phyloP scores from a whole-genome alignment of 2,888 invertebrate genomes.

The Meta bourneti region DNA sequence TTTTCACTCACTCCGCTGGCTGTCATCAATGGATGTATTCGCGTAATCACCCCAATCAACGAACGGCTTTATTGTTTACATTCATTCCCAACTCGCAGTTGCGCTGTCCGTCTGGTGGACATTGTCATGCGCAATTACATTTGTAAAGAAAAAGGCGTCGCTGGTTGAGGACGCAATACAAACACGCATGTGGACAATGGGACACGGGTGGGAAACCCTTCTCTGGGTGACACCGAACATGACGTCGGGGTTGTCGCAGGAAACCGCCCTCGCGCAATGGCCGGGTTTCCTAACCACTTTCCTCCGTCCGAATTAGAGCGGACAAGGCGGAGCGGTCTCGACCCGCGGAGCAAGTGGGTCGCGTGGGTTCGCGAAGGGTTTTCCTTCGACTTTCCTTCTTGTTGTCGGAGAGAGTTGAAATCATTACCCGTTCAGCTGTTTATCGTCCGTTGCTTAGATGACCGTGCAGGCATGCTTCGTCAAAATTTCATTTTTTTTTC shows the following conservation, averaged over 20 bases:
- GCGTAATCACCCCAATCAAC: no score
- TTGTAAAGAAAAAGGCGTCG: conserved; percentile 7
- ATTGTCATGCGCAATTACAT: neutral
- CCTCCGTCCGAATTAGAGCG: conserved; percentile 41
- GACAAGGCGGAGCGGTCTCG: conserved; percentile 19
- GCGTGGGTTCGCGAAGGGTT: conserved; percentile 13
- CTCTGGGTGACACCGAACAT: no score
- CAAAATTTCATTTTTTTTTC: neutral
- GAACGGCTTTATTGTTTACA: neutral
- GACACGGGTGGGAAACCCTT: neutral
- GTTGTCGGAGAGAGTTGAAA: neutral
- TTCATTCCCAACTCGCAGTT: no score
- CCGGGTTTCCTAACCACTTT: neutral
- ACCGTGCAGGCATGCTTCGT: neutral
- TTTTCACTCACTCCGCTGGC: no score
- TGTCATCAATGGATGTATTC: no score
- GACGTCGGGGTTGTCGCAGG: neutral
- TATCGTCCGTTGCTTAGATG: neutral
- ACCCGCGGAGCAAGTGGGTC: conserved; percentile 39
- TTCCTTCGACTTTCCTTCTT: neutral
- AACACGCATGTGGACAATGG: neutral
- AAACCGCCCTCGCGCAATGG: neutral
- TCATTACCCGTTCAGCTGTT: no score
- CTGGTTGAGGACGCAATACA: no score
- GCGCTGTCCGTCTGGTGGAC: neutral